A percentile compares a stretch with the other conserved stretches of the same genome.
Evolutionary conservation across 1,140 invertebrate species (phyloP).

Genomic region (Drusus annulatus): DNA sequence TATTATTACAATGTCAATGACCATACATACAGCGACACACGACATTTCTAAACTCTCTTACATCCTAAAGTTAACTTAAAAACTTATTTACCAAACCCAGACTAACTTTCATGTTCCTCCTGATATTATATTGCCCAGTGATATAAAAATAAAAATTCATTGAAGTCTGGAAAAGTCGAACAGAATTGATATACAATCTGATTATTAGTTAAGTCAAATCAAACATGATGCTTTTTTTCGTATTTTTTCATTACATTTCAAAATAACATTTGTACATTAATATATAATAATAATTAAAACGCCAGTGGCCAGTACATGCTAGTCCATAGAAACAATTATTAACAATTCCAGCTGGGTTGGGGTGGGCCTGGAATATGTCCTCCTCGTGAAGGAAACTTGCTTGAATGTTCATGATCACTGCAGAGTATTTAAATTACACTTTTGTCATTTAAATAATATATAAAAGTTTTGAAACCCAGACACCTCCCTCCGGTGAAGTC

Average conservation of each 20-base stretch:
- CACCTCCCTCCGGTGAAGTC: conserved; percentile 41
- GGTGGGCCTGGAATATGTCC: neutral
- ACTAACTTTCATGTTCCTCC: conserved; percentile 36
- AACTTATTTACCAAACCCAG: conserved; percentile 53
- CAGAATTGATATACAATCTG: conserved; percentile 30
- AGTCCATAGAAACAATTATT: conserved; percentile 40
- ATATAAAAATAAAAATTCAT: conserved; percentile 47
- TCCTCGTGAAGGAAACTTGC: conserved; percentile 13
- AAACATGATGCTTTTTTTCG: conserved; percentile 43
- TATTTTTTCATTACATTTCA: conserved; percentile 50
- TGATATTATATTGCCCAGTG: conserved; percentile 41
- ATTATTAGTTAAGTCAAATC: conserved; percentile 29
- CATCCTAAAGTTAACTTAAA: conserved; percentile 55
- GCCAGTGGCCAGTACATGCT: conserved; percentile 43
- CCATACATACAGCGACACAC: conserved; percentile 57
- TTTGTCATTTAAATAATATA: conserved; percentile 56
- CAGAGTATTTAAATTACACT: conserved; percentile 47
- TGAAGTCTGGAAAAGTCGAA: conserved; percentile 41
- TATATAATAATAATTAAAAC: conserved; percentile 52
- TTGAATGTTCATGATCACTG: conserved; percentile 40
- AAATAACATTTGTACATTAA: conserved; percentile 56
- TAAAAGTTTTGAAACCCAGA: conserved; percentile 49
- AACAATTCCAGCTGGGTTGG: conserved; percentile 34
- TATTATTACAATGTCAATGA: conserved; percentile 58
- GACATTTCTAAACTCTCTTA: conserved; percentile 58